A percentile compares a stretch with the other conserved stretches of the same genome.
Conservation (phyloP, 2,888 invertebrate species). For the Sinotaia quadrata region DNA sequence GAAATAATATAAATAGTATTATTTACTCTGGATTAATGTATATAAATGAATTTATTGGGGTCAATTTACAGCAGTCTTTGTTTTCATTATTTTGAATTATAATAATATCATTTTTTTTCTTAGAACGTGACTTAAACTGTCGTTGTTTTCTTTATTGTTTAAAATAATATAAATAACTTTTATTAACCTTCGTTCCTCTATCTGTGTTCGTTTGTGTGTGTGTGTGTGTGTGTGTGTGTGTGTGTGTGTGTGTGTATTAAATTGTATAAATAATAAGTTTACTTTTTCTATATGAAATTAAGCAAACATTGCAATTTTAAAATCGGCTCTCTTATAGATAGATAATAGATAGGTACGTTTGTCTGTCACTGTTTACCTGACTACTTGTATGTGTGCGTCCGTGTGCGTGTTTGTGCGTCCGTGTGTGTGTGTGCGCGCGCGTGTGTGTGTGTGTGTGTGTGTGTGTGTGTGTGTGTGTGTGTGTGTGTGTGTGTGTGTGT, state of each 20-base stretch:
- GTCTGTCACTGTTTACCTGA: neutral
- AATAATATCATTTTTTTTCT: no score
- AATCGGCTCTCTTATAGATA: neutral
- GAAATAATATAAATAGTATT: no score
- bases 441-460: neutral
- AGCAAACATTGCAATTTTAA: neutral
- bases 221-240: neutral
- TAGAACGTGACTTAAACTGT: no score
- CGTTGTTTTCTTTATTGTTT: no score
- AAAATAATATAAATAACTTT: no score
- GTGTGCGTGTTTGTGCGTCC: neutral
- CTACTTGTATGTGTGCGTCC: neutral
- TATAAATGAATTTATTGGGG: no score
- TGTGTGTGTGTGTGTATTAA: neutral
- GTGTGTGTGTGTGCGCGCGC: neutral
- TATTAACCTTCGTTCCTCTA: no score
- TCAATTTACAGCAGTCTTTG: no score
- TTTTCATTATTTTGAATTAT: no score
- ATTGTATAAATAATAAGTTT: neutral
- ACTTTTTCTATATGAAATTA: neutral
- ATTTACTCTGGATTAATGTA: no score
- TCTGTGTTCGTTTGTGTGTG: neutral
- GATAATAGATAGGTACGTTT: neutral
- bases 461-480: neutral
- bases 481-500: neutral